Evolutionary conservation across 37 sponge, comb jelly and placozoan genomes (phyloP).

Genomic region (Tethya wilhelma): DNA sequence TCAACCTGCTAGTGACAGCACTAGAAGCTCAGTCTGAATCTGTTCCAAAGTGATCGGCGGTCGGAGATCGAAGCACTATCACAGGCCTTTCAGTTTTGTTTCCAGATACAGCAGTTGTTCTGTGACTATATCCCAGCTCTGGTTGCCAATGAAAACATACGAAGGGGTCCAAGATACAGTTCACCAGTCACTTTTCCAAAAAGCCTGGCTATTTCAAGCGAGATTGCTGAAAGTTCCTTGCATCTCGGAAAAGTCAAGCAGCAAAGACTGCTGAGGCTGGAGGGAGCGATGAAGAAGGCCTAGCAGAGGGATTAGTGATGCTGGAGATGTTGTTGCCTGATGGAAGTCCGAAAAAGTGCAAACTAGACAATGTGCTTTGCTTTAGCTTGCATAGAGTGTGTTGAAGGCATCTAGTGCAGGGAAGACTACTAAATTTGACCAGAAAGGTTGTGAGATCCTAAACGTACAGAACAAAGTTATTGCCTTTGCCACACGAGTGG

Average conservation of each 20-base stretch:
- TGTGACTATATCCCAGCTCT: no score
- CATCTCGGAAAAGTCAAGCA: constrained; percentile 15
- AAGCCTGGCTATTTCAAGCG: constrained; percentile 18
- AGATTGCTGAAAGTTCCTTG: constrained; percentile 1
- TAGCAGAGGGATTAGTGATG: constrained; percentile 14
- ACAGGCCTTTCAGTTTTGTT: no score
- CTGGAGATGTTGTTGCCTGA: constrained; percentile 24
- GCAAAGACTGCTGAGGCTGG: background rate
- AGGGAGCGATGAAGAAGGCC: constrained; percentile 7
- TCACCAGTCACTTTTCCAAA: background rate
- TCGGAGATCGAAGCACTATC: no score
- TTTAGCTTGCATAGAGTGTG: constrained; percentile 44
- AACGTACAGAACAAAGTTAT: constrained; percentile 17
- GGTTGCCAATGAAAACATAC: no score
- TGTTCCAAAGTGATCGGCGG: no score
- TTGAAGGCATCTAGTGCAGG: constrained; percentile 27
- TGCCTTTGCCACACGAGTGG: constrained; percentile 8
- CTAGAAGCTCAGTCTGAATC: no score
- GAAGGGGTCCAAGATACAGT: background rate
- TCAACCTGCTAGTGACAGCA: no score
- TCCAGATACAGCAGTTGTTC: no score
- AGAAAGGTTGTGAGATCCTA: constrained; percentile 20
- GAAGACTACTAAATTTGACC: constrained; percentile 29
- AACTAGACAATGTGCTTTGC: constrained; percentile 25
- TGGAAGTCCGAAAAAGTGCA: constrained; percentile 26